phyloP scores from a whole-genome alignment of 1,140 invertebrate species.

The Trichogramma pretiosum region DNA sequence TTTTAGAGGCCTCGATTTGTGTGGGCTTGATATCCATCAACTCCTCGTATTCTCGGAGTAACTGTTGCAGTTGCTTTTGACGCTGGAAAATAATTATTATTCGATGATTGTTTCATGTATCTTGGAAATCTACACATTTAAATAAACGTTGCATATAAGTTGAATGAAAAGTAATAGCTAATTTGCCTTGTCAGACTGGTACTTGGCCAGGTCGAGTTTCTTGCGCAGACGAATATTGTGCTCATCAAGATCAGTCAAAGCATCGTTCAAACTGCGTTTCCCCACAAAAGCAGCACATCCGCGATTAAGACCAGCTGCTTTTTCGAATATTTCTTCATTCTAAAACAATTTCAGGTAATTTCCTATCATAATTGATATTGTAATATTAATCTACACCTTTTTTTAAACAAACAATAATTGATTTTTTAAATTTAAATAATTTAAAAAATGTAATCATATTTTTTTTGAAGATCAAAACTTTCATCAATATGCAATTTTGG shows the following conservation, averaged over 20 bases:
- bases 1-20: slow-evolving; percentile 29
- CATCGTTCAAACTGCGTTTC: slow-evolving; percentile 46
- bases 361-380: too few relatives aligned
- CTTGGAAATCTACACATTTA: background rate
- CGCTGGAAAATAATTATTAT: too few relatives aligned
- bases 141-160: background rate
- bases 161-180: background rate
- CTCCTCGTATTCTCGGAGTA: slow-evolving; percentile 53
- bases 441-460: too few relatives aligned
- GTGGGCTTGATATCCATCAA: slow-evolving; percentile 37
- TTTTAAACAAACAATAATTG: too few relatives aligned
- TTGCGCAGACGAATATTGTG: slow-evolving; percentile 67
- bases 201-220: slow-evolving; percentile 63
- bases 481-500: too few relatives aligned
- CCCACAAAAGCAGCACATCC: slow-evolving; percentile 32
- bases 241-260: slow-evolving; percentile 57
- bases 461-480: too few relatives aligned
- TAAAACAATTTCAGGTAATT: too few relatives aligned
- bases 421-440: too few relatives aligned
- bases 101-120: too few relatives aligned
- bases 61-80: slow-evolving; percentile 47
- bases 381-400: too few relatives aligned
- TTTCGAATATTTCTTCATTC: slow-evolving; percentile 39
- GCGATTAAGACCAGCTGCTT: slow-evolving; percentile 27
- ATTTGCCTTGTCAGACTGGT: slow-evolving; percentile 51